Percentiles rank a stretch among this genome's conserved stretches.
Evolutionary conservation across 2,888 invertebrate genomes (phyloP).

Genomic region (Agrypnus murinus): DNA sequence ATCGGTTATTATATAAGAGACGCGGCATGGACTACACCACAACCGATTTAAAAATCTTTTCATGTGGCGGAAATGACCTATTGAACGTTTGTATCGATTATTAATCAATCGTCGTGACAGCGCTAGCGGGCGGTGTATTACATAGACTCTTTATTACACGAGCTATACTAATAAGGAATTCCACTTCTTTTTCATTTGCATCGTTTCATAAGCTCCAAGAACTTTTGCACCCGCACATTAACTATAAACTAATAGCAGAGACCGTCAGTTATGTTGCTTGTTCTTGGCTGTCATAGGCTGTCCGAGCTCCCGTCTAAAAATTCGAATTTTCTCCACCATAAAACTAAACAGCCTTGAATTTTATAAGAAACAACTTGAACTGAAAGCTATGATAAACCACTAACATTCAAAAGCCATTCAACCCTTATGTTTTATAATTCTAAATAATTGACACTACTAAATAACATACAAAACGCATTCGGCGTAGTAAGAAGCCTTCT

Average conservation of each 20-base stretch:
- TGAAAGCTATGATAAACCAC: no score
- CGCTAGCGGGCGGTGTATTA: constrained; percentile 50
- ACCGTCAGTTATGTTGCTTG: constrained; percentile 4
- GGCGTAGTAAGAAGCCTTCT: no score
- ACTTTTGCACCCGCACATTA: constrained; percentile 30
- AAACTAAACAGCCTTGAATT: no score
- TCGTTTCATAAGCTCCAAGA: constrained; percentile 30
- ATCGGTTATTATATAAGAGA: constrained; percentile 27
- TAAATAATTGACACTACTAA: no score
- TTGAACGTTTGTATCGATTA: constrained; percentile 56
- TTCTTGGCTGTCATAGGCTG: background rate
- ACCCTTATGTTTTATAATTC: no score
- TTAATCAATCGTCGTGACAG: constrained; percentile 56
- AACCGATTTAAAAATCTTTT: constrained; percentile 47
- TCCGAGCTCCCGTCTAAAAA: no score
- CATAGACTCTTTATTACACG: constrained; percentile 27
- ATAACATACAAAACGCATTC: no score
- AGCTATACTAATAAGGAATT: constrained; percentile 34
- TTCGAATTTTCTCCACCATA: no score
- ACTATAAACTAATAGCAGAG: constrained; percentile 13
- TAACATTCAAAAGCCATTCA: no score
- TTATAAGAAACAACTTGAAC: no score
- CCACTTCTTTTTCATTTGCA: constrained; percentile 25
- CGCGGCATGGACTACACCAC: constrained; percentile 11
- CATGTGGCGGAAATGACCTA: constrained; percentile 56